Evolutionary conservation across 2,888 invertebrate genomes (phyloP).

Genomic region (Dasysyrphus tricinctus): DNA sequence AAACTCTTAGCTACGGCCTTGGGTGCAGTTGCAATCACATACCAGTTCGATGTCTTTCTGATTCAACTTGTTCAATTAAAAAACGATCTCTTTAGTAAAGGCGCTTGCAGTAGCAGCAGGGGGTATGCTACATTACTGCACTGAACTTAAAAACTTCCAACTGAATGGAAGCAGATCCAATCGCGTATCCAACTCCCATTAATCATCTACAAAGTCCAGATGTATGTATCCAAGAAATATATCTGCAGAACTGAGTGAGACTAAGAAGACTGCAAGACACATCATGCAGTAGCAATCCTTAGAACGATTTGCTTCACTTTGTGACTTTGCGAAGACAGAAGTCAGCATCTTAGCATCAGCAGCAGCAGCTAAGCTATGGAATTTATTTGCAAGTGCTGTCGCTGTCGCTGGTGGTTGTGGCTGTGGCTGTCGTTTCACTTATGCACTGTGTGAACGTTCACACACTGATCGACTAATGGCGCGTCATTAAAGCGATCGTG

Average conservation of each 20-base stretch:
- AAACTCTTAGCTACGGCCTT: background rate
- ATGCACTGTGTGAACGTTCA: conserved; percentile 68
- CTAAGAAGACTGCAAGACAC: conserved; percentile 42
- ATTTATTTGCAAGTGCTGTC: conserved; percentile 27
- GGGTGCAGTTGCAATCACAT: background rate
- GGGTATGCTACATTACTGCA: conserved; percentile 1
- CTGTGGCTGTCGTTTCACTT: too few species aligned
- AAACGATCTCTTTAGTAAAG: conserved; percentile 25
- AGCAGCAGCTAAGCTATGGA: conserved; percentile 18
- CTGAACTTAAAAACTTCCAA: background rate
- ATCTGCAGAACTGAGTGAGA: conserved; percentile 25
- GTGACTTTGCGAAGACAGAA: conserved; percentile 21
- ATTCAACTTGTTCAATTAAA: conserved; percentile 49
- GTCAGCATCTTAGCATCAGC: conserved; percentile 18
- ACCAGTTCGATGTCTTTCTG: conserved; percentile 26
- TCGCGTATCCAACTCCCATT: conserved; percentile 55
- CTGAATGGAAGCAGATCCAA: conserved; percentile 47
- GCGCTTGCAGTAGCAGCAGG: background rate
- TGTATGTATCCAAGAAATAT: conserved; percentile 36
- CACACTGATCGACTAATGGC: conserved; percentile 68
- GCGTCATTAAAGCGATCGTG: conserved; percentile 68
- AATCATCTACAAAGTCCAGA: conserved; percentile 66
- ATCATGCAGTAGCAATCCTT: conserved; percentile 31
- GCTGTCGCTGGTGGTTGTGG: conserved; percentile 13
- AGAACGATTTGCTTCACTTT: conserved; percentile 27